Base-by-base conservation (phyloP, 2,888 invertebrate genomes). In the Megastigmus dorsalis region DNA sequence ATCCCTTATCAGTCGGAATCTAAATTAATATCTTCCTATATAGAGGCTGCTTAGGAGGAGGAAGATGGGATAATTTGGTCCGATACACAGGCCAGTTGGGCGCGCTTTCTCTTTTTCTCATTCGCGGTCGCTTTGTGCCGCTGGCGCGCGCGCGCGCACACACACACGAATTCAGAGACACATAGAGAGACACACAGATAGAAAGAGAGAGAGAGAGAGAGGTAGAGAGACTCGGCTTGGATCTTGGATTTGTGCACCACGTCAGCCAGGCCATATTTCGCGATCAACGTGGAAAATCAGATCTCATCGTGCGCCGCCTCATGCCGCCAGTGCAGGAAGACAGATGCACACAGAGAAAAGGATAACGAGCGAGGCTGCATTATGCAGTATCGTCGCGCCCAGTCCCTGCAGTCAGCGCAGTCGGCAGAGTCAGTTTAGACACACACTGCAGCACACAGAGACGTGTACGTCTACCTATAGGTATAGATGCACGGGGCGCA, bases 11-110 rank as follows among this genome's bases (percentile, higher is more conserved):
- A 54, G 30, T 59, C 41, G 23, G n/a, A 52, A 75, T 75, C 75
- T 75, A 75, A 75, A 70, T 70, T 70, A 75, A 70, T 75, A 75
- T 70, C 55, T 60, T 13, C 3, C 15, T n/a, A n/a, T n/a, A n/a
- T n/a, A n/a, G n/a, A n/a, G 18, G 28, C 3, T 18, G 18, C 13
- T 36, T 38, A 50, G 50, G 38, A 26, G 26, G 41, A 59, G 38
- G 68, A 62, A 68, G 60, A 74, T 66, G 65, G 59, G 54, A 74
- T 60, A 54, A 70, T 70, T 70, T 65, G n/a, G 36, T 70, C 30
- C n/a, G n/a, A n/a, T 50, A 30, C 15, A 52, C 10, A n/a, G 9
- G 3, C 23, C 15, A n/a, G n/a, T 54, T 30, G 45, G n/a, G 13
- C 15, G 7, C 6, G 63, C 70, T 74, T 74, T 74, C 74, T 65